Evolutionary conservation across 2,113 vertebrate species (phyloP).

Genomic region (Nesoenas mayeri): DNA sequence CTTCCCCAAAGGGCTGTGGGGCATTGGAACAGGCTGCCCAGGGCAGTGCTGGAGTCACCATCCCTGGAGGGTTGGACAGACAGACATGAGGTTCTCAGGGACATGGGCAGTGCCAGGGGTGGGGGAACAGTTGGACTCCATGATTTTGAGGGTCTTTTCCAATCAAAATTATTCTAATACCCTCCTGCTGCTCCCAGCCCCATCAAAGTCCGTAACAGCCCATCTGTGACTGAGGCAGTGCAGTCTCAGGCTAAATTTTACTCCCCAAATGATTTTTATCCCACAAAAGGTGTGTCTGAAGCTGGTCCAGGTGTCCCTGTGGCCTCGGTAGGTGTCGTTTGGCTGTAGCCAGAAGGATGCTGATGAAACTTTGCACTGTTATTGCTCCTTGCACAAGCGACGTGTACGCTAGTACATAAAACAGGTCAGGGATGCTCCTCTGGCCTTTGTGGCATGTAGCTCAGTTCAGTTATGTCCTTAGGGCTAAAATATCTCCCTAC

Average conservation of each 20-base stretch:
- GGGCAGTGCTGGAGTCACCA: too few relatives aligned
- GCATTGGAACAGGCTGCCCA: too few relatives aligned
- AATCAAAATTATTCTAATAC: too few relatives aligned
- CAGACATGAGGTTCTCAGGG: too few relatives aligned
- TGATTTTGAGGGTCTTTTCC: too few relatives aligned
- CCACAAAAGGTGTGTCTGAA: not conserved
- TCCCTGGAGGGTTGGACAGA: too few relatives aligned
- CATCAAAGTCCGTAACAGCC: accelerated
- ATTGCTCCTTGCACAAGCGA: not conserved
- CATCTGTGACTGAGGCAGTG: accelerated
- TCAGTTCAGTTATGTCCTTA: not conserved
- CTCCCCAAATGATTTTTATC: not conserved
- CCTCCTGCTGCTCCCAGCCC: not conserved
- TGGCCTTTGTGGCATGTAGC: not conserved
- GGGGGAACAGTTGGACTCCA: too few relatives aligned
- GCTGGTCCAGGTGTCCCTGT: not conserved
- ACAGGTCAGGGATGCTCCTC: not conserved
- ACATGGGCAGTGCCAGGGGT: too few relatives aligned
- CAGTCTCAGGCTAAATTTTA: not conserved
- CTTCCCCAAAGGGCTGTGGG: too few relatives aligned
- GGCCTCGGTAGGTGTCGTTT: accelerated
- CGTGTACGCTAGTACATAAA: not conserved
- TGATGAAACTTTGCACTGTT: accelerated
- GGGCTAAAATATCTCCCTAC: not conserved
- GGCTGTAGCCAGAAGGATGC: not conserved